Evolutionary conservation across 23 tunicate genomes (phyloP), one percentile per base, ranked within the genome.

Genomic region (Halocynthia aurantium): DNA sequence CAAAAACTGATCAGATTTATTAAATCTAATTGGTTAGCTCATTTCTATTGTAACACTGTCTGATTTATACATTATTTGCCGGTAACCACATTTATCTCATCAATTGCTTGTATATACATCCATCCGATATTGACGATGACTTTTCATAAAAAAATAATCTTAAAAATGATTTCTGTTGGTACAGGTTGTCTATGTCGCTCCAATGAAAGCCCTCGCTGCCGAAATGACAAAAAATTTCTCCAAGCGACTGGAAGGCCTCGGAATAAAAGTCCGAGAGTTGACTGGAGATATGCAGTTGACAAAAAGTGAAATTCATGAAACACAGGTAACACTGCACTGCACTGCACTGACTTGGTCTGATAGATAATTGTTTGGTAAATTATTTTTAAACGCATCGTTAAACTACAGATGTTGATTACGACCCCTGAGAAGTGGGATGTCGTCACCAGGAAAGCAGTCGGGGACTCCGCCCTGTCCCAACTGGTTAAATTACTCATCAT

Each of bases 401-500:
- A 31, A 31, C 44, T 71, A 20, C 85, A 95, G 91, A 95, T 95
- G 99, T 72, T 95, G 54, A 71, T 95, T 11, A 86, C 93, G 52
- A 95, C 99, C 20, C 99, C 99, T 7, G 99, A 95, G 77, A 95
- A 95, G 67, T 95, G 99, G 99, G 99, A 95, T 70, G 99, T 95
- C 10, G 90, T 95, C 75, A 95, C 99, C 13, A 84, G 99, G 20
- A 95, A 95, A 58, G 89, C 96, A 9, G 81, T 89, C 31, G 91
- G 95, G 8, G 99, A 95, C 62, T 85, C 87, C 1, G 90, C 95
- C 9, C 84, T 95, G 11, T 80, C 95, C 15, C 77, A 85, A 0
- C 71, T 84, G 21, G 95, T 95, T 50, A 76, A 87, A n/a, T 75
- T 95, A 21, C 78, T 95, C 20, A 95, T 95, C 77, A 91, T 95